Conservation (phyloP, 2,113 vertebrate species). For the Atherinomorus stipes region DNA sequence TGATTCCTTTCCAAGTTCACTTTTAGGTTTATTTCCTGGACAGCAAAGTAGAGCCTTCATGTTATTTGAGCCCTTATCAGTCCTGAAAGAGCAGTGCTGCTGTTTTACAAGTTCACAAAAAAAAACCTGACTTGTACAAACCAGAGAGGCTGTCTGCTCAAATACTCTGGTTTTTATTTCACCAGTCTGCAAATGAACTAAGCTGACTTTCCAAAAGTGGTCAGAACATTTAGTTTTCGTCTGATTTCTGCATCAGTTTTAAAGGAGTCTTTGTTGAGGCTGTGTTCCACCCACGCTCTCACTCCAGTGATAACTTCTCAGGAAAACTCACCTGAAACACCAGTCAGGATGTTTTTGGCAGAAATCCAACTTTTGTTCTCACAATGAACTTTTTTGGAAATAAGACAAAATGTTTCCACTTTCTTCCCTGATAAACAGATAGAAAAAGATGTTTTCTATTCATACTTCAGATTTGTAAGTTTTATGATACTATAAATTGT, state of each 20-base stretch:
- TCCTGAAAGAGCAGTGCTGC: conserved; percentile 25
- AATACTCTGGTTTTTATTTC: neutral
- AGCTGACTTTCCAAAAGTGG: neutral
- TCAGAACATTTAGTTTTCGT: neutral
- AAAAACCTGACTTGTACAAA: conserved; percentile 38
- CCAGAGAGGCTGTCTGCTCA: conserved; percentile 22
- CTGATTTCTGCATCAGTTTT: neutral
- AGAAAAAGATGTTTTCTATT: no score
- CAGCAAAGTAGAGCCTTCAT: neutral
- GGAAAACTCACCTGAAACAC: conserved; percentile 20
- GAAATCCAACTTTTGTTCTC: no score
- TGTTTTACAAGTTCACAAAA: neutral
- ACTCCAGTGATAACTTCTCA: conserved; percentile 21
- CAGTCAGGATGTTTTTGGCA: conserved; percentile 1
- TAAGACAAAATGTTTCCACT: no score
- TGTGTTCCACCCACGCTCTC: neutral
- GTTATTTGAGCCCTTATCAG: conserved; percentile 30
- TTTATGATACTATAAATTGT: no score
- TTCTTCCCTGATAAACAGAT: no score
- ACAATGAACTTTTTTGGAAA: no score
- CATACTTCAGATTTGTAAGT: no score
- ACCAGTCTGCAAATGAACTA: neutral
- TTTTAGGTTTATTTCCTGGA: neutral
- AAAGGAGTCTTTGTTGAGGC: conserved; percentile 20
- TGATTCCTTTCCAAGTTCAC: neutral